Evolutionary conservation across 2,888 invertebrate genomes (phyloP), one percentile per base, ranked within the genome.

Genomic region (Cryptocephalus moraei): DNA sequence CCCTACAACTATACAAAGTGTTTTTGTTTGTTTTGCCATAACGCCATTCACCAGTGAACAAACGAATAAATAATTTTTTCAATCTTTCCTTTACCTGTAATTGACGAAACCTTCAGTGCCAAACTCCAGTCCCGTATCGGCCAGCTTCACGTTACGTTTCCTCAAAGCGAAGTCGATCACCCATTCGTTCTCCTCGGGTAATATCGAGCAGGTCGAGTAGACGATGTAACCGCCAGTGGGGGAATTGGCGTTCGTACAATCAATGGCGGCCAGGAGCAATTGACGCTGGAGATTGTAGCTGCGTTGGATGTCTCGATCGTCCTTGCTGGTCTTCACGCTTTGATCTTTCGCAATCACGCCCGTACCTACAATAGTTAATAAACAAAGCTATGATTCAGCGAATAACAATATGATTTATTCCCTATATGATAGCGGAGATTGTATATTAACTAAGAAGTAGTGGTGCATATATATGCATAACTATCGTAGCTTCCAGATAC

Each of bases 121-220:
- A 75, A 99, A 95, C 64, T 93, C 91, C 49, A 99, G 74, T 0
- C 93, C 94, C 38, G 94, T 91, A 0, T 90, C 84, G 1, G 97
- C 91, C 36, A 99, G 70, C 70, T 95, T 94, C 0, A 99, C 95
- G 66, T 90, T 85, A 45, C 99, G 79, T 65, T 92, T 91, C 64
- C 86, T 91, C 39, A 99, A 72, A 1, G 91, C 96, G 72, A 91
- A 97, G 70, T 99, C 91, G 33, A 99, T 81, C 0, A 99, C 93
- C 78, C 88, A 89, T 71, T 99, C 99, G 72, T 99, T 99, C 73
- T 99, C 99, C 70, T 99, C 99, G 0, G 95, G 91, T 61, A 97
- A 73, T 55, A 99, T 83, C 1, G 99, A 99, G 71, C 99, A 99
- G 0, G 99, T 99, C 0, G 97, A 99, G 70, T 99, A 99, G 1